Evolutionary conservation across 2,888 invertebrate genomes (phyloP), one percentile per base, ranked within the genome.

Genomic region (Mayetiola destructor): DNA sequence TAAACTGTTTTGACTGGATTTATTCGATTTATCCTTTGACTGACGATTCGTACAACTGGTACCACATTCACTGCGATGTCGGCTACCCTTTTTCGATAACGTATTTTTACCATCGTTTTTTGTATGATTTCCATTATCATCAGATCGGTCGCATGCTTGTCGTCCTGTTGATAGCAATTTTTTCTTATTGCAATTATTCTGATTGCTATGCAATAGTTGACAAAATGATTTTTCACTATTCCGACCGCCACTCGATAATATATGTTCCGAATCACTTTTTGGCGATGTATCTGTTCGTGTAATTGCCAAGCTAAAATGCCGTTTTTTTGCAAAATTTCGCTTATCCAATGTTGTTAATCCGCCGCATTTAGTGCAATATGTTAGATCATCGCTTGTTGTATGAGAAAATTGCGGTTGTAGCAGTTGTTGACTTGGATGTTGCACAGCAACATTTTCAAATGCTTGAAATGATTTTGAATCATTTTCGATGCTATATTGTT

Each of bases 1-100:
- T 27, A 64, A 58, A 29, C 63, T 64, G 3, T 59, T 61, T 36
- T 64, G 62, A 59, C 64, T 64, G 16, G 63, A 57, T 42, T 60
- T 61, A 8, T 35, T 36, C 8, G 37, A 23, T 57, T 57, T 57
- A 20, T 52, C 52, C 37, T 37, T 52, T 5, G 23, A 16, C n/a
- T 40, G 42, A 27, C 39, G 53, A 53, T 53, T 53, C 27, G 27
- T 48, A 48, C 48, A 48, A 16, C 53, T 53, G 20, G 30, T 32
- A 2, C 30, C 18, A 16, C 30, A 53, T 2, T 53, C 53, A 16
- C 48, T 20, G 10, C 23, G 48, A 29, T 12, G 27, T 29, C 20
- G n/a, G 6, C 35, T 27, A 8, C 32, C 18, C 14, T 37, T 55
- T 37, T 27, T 21, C 27, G 20, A 23, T 6, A 10, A 37, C 23